These are phyloP conservation scores for Antechinus stuartii DNA, from an alignment of 2,113 vertebrate genomes.

Conservation along the genomic window DNA sequence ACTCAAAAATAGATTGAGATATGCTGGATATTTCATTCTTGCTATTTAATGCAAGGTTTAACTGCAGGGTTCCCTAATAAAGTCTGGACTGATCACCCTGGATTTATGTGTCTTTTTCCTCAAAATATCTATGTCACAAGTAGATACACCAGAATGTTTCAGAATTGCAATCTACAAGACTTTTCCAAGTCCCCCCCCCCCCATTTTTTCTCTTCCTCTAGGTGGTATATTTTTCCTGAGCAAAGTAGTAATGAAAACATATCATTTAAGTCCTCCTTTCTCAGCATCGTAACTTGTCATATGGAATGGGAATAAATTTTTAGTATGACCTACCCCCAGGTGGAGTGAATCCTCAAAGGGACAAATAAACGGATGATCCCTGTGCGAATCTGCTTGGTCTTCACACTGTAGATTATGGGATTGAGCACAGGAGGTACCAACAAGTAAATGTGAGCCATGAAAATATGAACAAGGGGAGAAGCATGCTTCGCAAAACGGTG, in stretches of 20 bases:
- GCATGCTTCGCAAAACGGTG: conserved; percentile 59
- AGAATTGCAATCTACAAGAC: neutral
- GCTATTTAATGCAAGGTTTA: neutral
- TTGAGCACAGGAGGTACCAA: conserved; percentile 67
- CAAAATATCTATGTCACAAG: neutral
- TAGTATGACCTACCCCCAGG: neutral
- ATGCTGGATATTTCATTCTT: neutral
- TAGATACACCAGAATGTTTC: neutral
- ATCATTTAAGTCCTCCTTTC: neutral
- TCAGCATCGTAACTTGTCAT: neutral
- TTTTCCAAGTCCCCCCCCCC: neutral
- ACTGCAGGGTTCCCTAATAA: neutral
- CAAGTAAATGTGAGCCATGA: conserved; percentile 62
- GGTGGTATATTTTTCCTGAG: neutral
- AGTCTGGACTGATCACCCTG: neutral
- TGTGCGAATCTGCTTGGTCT: conserved; percentile 59
- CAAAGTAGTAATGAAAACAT: neutral
- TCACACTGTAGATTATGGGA: conserved; percentile 68
- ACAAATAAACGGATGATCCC: conserved; percentile 32
- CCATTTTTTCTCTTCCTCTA: neutral
- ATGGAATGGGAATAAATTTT: neutral
- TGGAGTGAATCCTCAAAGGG: neutral
- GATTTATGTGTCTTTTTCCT: neutral
- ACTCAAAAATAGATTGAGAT: neutral
- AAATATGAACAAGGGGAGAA: conserved; percentile 36